Evolutionary conservation across 2,113 vertebrate species (phyloP), one percentile per base, ranked within the genome.

Genomic region (Pachyramphus minor): DNA sequence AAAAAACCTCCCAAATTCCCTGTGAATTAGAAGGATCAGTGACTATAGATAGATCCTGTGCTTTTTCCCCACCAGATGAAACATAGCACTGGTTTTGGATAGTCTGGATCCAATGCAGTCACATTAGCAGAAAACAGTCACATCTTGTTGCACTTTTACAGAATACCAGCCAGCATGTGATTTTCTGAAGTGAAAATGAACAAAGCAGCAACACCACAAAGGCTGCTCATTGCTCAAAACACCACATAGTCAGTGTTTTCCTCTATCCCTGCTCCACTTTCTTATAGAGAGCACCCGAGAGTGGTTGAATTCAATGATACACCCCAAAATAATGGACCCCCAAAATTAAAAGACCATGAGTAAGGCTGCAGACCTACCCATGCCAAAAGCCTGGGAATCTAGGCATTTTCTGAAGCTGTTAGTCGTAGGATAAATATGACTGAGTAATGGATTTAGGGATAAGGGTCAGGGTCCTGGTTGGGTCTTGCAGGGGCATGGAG

Each of bases 11-110:
- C 11, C 39, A 75, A 84, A 83, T 92, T 92, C 89, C 71, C 93
- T 35, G 31, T 69, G 87, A 95, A 94, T 93, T 92, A 89, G 77
- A 79, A 66, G 63, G 63, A 90, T 95, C 81, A 53, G 71, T 92
- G 72, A 44, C 85, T 95, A 80, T 64, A 90, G 89, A 81, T 58
- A 90, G 86, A 92, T 78, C n/a, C 76, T 49, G 11, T 44, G 27
- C 60, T 87, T 84, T 67, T 73, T 55, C 44, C 73, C 58, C 30
- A 31, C 49, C 80, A 83, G 41, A 56, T 76, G n/a, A 89, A 82
- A 53, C 2, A 5, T 63, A 55, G 63, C 59, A 45, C 55, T 88
- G 76, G 31, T 93, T 89, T 81, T 2, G 3, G 39, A 41, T 50
- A 56, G 52, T 64, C 79, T 72, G 64, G 59, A 42, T 74, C 64